These are phyloP conservation scores for Ptychodera flava DNA, from an alignment of 35 echinoderm and acorn worm species.

Conservation along the genomic window DNA sequence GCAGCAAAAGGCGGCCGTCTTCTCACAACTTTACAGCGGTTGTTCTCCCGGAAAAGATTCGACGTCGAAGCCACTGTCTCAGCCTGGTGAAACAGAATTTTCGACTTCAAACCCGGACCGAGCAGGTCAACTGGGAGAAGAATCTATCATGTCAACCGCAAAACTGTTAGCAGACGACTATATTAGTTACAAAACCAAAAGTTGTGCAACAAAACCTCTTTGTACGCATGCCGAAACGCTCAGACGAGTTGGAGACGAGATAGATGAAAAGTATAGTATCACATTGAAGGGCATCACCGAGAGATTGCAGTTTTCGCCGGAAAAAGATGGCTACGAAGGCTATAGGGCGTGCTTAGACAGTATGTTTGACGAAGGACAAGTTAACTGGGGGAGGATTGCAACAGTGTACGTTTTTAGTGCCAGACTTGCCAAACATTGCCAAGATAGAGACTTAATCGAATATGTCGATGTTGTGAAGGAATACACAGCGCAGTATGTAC, in stretches of 20 bases:
- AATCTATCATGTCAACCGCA: neutral
- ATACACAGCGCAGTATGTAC: slow-evolving; percentile 80
- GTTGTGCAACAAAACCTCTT: slow-evolving; percentile 17
- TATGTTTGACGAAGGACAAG: slow-evolving; percentile 96
- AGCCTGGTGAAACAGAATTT: neutral
- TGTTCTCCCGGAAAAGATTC: neutral
- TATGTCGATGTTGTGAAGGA: slow-evolving; percentile 61
- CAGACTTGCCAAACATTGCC: slow-evolving; percentile 89
- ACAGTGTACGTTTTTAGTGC: slow-evolving; percentile 99
- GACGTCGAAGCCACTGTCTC: neutral
- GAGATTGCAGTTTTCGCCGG: slow-evolving; percentile 76
- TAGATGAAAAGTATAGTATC: slow-evolving; percentile 88
- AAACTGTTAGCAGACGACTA: slow-evolving; percentile 61
- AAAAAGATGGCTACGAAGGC: slow-evolving; percentile 65
- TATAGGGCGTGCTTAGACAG: slow-evolving; percentile 74
- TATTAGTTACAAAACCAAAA: slow-evolving; percentile 63
- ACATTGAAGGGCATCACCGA: slow-evolving; percentile 79
- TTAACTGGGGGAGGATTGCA: slow-evolving; percentile 89
- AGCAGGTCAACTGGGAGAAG: neutral
- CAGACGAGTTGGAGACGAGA: slow-evolving; percentile 87
- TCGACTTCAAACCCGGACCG: neutral
- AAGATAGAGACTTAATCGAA: slow-evolving; percentile 34
- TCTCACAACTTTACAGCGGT: neutral
- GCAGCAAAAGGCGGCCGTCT: neutral
- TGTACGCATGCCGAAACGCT: slow-evolving; percentile 65